These are phyloP conservation scores for Crypturellus tataupa DNA, from an alignment of 2,797 vertebrate genomes.

Conservation along the genomic window DNA sequence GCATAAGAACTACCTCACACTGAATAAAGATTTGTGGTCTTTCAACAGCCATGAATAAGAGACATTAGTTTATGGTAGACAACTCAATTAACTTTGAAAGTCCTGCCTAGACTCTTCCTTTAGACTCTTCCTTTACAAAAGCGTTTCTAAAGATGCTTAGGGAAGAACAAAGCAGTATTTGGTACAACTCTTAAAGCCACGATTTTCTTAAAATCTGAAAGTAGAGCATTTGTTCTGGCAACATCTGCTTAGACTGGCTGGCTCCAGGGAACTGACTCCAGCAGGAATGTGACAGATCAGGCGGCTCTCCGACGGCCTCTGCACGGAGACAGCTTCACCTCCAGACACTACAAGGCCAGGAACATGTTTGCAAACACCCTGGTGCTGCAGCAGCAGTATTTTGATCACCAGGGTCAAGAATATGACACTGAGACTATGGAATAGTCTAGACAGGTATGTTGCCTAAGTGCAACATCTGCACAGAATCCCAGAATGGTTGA, in stretches of 20 bases:
- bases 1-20: slow-evolving; percentile 1
- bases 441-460: background rate
- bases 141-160: background rate
- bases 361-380: fast-evolving
- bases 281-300: background rate
- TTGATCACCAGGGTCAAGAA: background rate
- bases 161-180: background rate
- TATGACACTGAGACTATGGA: background rate
- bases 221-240: background rate
- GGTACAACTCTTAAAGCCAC: background rate
- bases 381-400: background rate
- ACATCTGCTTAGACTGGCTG: background rate
- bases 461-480: background rate
- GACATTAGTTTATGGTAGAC: slow-evolving; percentile 15
- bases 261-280: background rate
- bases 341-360: background rate
- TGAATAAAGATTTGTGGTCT: slow-evolving; percentile 27
- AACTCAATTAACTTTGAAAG: slow-evolving; percentile 33
- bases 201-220: background rate
- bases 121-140: background rate
- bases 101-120: background rate
- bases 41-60: slow-evolving; percentile 26
- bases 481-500: too few relatives aligned
- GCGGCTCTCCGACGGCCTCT: background rate
- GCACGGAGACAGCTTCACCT: background rate